Evolutionary conservation across 1,140 invertebrate genomes (phyloP), one percentile per base, ranked within the genome.

Genomic region (Drosophila pachea): DNA sequence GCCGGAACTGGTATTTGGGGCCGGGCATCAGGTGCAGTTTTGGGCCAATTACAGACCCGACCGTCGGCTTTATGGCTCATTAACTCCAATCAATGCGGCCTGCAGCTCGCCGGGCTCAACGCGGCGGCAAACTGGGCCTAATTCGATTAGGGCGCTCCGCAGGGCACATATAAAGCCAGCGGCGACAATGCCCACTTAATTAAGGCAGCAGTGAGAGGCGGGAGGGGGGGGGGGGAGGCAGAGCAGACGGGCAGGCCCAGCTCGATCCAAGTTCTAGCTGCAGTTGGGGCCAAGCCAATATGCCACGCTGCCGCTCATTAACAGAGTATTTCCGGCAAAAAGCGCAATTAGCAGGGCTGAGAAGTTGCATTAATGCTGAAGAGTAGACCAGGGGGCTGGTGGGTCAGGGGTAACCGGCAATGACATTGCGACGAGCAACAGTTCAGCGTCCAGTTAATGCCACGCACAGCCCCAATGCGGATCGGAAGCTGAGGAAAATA

Each of bases 11-110:
- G 40, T 0, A 42, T 5, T 12, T 43, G 64, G 59, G 12, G 62
- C 48, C 48, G 58, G 65, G 55, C 29, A 53, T 22, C 22, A 22
- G 22, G 22, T 22, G 22, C 1, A 1, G 22, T 22, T 22, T 22
- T 22, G 22, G 22, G n/a, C n/a, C n/a, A n/a, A n/a, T n/a, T n/a
- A n/a, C n/a, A n/a, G 22, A 22, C 1, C 22, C 22, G 22, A 22
- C 16, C 49, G 45, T 43, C 43, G 38, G 56, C 60, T 62, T 69
- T 53, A 81, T 66, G 82, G 49, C 68, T 69, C 76, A 86, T 86
- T 86, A 86, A 77, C 69, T 86, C 50, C 76, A 86, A 86, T 86
- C 81, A 86, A 86, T 86, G 70, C 60, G 22, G 40, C 36, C 64
- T 49, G 50, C 58, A 49, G 31, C 47, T 7, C 47, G 35, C 52